Evolutionary conservation across 2,888 invertebrate genomes (phyloP).

Genomic region (Drosophila histrio): DNA sequence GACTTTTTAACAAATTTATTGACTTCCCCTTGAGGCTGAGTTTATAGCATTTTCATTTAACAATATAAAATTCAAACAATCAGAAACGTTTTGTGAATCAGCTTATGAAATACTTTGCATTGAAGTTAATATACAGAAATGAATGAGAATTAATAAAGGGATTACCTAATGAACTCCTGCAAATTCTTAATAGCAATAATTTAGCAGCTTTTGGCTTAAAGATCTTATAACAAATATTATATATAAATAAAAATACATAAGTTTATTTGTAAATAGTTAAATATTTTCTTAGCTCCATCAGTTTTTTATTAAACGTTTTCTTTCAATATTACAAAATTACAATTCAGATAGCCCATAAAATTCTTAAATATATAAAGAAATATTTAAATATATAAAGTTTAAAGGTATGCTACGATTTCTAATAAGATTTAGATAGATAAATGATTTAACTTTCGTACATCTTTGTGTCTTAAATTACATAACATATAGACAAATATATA

Average conservation of each 20-base stretch:
- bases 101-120: background rate
- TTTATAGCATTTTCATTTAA: background rate
- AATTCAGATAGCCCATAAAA: background rate
- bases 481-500: too few species aligned
- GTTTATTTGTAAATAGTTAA: too few species aligned
- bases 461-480: too few species aligned
- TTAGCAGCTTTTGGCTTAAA: too few species aligned
- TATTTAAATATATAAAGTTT: background rate
- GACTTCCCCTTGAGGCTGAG: conserved; percentile 1
- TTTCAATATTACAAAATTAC: background rate
- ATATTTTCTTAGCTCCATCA: too few species aligned
- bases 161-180: background rate
- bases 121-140: background rate
- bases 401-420: too few species aligned
- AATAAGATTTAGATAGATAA: too few species aligned
- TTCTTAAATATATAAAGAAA: background rate
- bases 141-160: background rate
- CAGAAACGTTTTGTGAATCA: background rate
- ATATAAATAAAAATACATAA: background rate
- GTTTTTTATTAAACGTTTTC: too few species aligned
- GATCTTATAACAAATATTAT: background rate
- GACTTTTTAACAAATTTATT: conserved; percentile 1
- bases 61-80: background rate
- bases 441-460: too few species aligned
- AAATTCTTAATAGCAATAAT: background rate